phyloP scores from a whole-genome alignment of 2,113 vertebrate genomes.

The Narcine bancroftii region DNA sequence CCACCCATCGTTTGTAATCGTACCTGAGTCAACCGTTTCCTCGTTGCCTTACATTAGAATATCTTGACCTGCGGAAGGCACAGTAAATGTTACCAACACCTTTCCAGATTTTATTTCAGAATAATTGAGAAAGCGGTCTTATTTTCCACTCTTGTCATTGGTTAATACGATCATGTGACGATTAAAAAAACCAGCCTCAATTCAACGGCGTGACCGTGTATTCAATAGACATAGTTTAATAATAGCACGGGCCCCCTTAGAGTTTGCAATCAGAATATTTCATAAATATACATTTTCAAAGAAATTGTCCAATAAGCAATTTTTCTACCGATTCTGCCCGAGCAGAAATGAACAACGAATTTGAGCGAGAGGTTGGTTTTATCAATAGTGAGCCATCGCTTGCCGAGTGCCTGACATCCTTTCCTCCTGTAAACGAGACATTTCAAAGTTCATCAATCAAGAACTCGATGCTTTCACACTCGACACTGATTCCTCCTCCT shows the following conservation, averaged over 20 bases:
- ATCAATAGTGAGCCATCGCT: slow-evolving; percentile 45
- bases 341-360: slow-evolving; percentile 40
- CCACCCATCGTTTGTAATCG: not conserved
- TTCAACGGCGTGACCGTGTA: slow-evolving; percentile 37
- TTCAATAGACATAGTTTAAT: slow-evolving; percentile 39
- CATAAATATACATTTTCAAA: slow-evolving; percentile 33
- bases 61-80: not conserved
- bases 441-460: slow-evolving; percentile 91
- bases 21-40: not conserved
- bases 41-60: too few relatives aligned
- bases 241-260: slow-evolving; percentile 27
- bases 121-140: slow-evolving; percentile 28
- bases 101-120: slow-evolving; percentile 28
- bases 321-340: slow-evolving; percentile 26
- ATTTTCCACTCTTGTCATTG: slow-evolving; percentile 38
- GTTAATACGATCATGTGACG: slow-evolving; percentile 40
- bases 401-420: slow-evolving; percentile 57
- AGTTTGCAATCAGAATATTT: slow-evolving; percentile 33
- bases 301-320: slow-evolving; percentile 27
- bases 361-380: slow-evolving; percentile 43
- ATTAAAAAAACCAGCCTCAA: slow-evolving; percentile 40
- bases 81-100: slow-evolving; percentile 10
- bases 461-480: slow-evolving; percentile 71
- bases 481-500: slow-evolving; percentile 67
- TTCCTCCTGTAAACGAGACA: slow-evolving; percentile 70